Conservation (phyloP, 1,140 invertebrate genomes). For the Lutraria rhynchaena region DNA sequence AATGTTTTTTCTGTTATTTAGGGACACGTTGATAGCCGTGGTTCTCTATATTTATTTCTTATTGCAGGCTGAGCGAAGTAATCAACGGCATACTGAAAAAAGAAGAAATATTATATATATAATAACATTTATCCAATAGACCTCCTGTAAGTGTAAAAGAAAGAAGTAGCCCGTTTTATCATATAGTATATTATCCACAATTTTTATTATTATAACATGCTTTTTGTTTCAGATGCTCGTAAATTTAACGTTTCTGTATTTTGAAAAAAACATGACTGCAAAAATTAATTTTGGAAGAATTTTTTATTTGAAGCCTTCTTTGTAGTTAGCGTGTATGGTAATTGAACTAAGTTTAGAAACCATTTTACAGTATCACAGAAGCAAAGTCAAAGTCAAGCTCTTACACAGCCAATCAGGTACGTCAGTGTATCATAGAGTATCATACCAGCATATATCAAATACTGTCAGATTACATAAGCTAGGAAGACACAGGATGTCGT, state of each 20-base stretch:
- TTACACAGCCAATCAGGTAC: no score
- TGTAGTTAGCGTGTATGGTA: no score
- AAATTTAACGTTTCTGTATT: background rate
- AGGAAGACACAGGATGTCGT: no score
- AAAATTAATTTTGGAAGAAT: no score
- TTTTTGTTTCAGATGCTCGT: background rate
- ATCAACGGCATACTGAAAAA: constrained; percentile 47
- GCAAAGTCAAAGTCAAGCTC: no score
- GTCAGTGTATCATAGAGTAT: no score
- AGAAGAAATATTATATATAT: background rate
- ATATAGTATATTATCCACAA: background rate
- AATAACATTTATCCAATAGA: background rate
- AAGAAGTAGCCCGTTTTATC: background rate
- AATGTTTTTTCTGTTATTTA: background rate
- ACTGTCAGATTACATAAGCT: no score
- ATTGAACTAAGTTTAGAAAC: no score
- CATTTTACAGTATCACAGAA: no score
- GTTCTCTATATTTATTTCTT: background rate
- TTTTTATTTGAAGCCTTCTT: no score
- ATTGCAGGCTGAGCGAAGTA: constrained; percentile 29
- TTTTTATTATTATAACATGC: background rate
- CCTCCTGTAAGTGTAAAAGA: background rate
- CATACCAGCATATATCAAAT: no score
- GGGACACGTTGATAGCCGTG: background rate
- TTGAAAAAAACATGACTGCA: background rate